Conservation (phyloP, 2,797 vertebrate species). For the Paramormyrops hopkinsi region DNA sequence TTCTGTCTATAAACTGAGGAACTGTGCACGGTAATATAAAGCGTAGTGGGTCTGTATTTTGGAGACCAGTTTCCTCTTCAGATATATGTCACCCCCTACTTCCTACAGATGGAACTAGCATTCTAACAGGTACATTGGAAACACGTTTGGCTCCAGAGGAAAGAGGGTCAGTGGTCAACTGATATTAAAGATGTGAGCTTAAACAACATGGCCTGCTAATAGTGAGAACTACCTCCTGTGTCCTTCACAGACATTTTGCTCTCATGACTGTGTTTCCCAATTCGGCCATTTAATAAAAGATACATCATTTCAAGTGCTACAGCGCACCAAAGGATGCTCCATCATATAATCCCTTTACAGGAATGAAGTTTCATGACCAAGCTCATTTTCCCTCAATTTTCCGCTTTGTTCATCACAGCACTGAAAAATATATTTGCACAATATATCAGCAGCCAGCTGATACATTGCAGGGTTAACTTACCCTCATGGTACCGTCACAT, state of each 20-base stretch:
- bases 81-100: neutral
- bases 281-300: neutral
- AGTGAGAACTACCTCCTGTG: neutral
- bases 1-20: neutral
- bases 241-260: neutral
- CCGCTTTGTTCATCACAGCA: neutral
- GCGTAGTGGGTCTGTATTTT: neutral
- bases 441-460: neutral
- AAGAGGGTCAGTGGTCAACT: neutral
- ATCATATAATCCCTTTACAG: neutral
- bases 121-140: neutral
- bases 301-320: neutral
- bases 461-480: neutral
- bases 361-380: neutral
- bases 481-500: neutral
- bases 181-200: neutral
- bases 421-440: neutral
- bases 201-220: neutral
- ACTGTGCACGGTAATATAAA: neutral
- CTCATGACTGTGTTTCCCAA: neutral
- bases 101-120: neutral
- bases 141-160: neutral
- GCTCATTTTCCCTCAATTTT: neutral
- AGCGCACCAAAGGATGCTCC: neutral
- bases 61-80: neutral